These are phyloP conservation scores for Hypsopygia costalis DNA, from an alignment of 2,888 invertebrate species.

Conservation along the genomic window DNA sequence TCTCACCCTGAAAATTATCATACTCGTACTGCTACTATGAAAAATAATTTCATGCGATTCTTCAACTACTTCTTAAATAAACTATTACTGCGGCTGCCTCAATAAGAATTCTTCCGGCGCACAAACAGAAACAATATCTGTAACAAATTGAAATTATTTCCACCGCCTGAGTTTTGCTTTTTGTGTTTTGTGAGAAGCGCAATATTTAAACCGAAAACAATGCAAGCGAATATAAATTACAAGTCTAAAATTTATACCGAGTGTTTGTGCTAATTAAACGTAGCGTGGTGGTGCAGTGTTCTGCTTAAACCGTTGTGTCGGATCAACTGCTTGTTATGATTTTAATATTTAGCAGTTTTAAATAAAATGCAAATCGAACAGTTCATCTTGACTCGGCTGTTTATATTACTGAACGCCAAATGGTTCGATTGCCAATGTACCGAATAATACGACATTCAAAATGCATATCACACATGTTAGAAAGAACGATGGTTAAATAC, in stretches of 20 bases:
- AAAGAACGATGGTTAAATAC: no score
- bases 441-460: no score
- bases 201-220: slow-evolving; percentile 16
- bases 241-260: slow-evolving; percentile 37
- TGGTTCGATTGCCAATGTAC: no score
- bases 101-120: slow-evolving; percentile 15
- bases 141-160: slow-evolving; percentile 4
- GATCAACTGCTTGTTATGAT: not conserved
- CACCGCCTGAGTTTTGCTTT: slow-evolving; percentile 3
- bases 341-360: no score
- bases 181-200: slow-evolving; percentile 1
- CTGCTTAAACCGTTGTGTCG: not conserved
- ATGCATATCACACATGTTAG: no score
- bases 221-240: slow-evolving; percentile 24
- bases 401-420: no score
- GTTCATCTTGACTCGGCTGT: no score
- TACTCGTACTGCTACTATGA: no score
- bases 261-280: slow-evolving; percentile 47
- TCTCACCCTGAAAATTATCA: no score
- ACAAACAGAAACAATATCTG: slow-evolving; percentile 7
- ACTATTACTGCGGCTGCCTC: not conserved
- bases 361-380: no score
- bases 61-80: no score
- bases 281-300: slow-evolving; percentile 11
- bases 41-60: no score